Base-by-base conservation (phyloP, 2,797 vertebrate species). In the Trematomus bernacchii region DNA sequence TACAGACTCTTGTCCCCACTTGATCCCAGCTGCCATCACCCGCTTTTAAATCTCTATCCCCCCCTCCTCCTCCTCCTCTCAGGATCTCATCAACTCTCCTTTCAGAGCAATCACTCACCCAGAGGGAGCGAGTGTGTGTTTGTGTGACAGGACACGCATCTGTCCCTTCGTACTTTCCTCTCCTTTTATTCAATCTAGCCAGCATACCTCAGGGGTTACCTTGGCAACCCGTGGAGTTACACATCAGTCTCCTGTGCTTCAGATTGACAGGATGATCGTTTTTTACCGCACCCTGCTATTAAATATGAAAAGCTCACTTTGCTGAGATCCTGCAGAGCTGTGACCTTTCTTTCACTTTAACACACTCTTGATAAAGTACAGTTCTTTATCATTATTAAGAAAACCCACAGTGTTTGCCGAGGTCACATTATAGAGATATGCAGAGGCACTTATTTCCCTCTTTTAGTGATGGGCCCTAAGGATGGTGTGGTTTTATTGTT, bases 91-190 rank as follows among this genome's bases (percentile, higher is more conserved):
- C 85, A 87, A 63, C 70, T 80, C 57, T 42, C 73, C 46, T 88
- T 88, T 87, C 71, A 40, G 73, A 52, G 70, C 84, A 85, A 92
- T 94, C 90, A 89, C 77, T 93, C 88, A 84, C 79, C 86, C 91
- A 8, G 60, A 63, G 76, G 66, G 71, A 73, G 60, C 0, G 14
- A 10, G 81, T 54, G 50, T 72, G 4, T 15, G 16, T 79, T 59
- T 71, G 67, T 68, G 67, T 37, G 66, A 68, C 61, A 59, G 77
- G 71, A 80, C 80, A 66, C 33, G 78, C 77, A 79, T 87, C 83
- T 77, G 74, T 82, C 81, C 79, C 43, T 59, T 63, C 21, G 6
- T 76, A 76, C 71, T 59, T 60, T 64, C 15, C 19, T 50, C 44
- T 65, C n/a, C 60, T 73, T 79, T 88, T 83, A 88, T 89, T 88